phyloP scores from a whole-genome alignment of 2,888 invertebrate genomes.

The Lacanobia oleracea region DNA sequence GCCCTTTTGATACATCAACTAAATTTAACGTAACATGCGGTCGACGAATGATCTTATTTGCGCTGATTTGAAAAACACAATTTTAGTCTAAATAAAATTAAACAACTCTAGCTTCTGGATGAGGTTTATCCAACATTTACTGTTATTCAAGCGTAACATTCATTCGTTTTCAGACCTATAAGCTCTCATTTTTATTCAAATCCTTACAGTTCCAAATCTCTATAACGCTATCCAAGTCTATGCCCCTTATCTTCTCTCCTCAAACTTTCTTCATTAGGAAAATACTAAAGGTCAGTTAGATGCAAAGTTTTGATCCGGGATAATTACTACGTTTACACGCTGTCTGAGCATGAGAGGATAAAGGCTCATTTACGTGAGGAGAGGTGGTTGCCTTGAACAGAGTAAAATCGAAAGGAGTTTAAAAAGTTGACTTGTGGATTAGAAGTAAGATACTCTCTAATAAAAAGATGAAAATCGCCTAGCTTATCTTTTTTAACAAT shows the following conservation, averaged over 20 bases:
- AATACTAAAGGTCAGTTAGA: constrained; percentile 68
- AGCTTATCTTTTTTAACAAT: neutral
- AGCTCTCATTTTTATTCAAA: constrained; percentile 43
- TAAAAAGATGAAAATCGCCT: neutral
- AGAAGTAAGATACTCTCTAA: neutral
- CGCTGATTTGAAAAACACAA: neutral
- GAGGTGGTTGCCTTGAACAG: neutral
- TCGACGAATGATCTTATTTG: no score
- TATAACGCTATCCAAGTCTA: constrained; percentile 51
- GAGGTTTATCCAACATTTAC: no score
- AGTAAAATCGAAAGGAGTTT: neutral
- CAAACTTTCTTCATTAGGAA: constrained; percentile 76
- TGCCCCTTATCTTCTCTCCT: constrained; percentile 62
- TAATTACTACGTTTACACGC: constrained; percentile 74
- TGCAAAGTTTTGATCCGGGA: constrained; percentile 76
- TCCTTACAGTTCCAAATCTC: constrained; percentile 30
- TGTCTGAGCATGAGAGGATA: constrained; percentile 52
- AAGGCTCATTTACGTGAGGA: constrained; percentile 28
- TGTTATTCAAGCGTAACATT: no score
- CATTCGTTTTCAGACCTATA: neutral
- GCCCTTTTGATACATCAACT: neutral
- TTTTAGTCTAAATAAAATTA: neutral
- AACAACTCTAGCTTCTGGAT: neutral
- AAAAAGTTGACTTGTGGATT: neutral
- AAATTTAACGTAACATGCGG: no score